Evolutionary conservation across 2,888 invertebrate genomes (phyloP).

Genomic region (Drosophila parthenogenetica): DNA sequence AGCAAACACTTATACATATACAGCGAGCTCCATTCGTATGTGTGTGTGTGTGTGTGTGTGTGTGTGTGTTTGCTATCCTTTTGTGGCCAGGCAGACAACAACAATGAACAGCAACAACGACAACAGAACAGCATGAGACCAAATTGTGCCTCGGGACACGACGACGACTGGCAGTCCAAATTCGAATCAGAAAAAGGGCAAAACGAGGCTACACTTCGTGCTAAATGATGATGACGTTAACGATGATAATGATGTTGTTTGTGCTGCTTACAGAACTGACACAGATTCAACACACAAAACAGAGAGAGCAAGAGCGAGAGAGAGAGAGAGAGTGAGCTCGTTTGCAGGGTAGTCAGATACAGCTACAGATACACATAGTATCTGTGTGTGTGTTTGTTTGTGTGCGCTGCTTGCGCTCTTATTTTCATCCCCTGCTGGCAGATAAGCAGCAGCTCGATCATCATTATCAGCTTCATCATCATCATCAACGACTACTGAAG

Average conservation of each 20-base stretch:
- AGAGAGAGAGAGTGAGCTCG: conserved; percentile 8
- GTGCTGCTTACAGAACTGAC: conserved; percentile 68
- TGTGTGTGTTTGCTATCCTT: conserved; percentile 54
- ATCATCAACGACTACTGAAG: conserved; percentile 26
- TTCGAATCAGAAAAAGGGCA: conserved; percentile 68
- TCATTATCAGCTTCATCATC: conserved; percentile 46
- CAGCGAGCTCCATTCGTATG: background rate
- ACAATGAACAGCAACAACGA: conserved; percentile 29
- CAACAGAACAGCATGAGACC: conserved; percentile 41
- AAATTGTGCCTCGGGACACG: conserved; percentile 31
- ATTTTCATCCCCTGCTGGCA: conserved; percentile 82
- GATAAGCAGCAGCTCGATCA: conserved; percentile 67
- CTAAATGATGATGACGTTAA: conserved; percentile 2
- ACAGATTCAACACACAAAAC: conserved; percentile 66
- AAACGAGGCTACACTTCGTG: conserved; percentile 11
- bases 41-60: conserved; percentile 19
- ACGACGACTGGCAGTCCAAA: conserved; percentile 54
- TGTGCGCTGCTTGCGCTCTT: conserved; percentile 26
- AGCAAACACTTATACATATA: conserved; percentile 17
- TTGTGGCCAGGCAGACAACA: conserved; percentile 63
- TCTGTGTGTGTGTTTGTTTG: conserved; percentile 15
- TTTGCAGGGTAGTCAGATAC: conserved; percentile 55
- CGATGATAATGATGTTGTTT: conserved; percentile 49
- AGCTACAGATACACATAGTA: conserved; percentile 32
- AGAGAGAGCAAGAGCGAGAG: conserved; percentile 14